Evolutionary conservation across 2,888 invertebrate species (phyloP), one percentile per base, ranked within the genome.

Genomic region (Agrochola macilenta): DNA sequence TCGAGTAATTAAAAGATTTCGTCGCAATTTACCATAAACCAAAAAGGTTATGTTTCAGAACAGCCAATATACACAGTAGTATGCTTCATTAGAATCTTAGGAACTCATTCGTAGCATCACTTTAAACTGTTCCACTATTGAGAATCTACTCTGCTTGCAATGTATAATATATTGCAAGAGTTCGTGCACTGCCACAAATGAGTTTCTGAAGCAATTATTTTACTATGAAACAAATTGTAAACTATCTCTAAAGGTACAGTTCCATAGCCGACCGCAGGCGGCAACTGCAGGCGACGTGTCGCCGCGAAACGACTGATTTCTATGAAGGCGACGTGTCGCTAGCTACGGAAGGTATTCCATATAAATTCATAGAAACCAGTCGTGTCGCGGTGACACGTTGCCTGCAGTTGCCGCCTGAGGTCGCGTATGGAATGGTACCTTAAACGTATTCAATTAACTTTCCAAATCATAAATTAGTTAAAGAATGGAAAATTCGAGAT

Each of bases 131-230:
- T 76, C 39, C 54, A 68, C 39, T 72, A 76, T 82, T 65, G 23
- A 68, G 35, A n/a, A 61, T 72, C 54, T 20, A 57, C 23, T 77
- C n/a, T 39, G n/a, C 61, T 79, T 58, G 35, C 60, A 69, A 57
- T 69, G 61, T 86, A 69, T 69, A 30, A 30, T 30, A 84, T 79
- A 83, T 74, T 76, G 23, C 80, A 84, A 76, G 76, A 82, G 83
- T 77, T 82, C 86, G 78, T 86, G 79, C 78, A 72, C 72, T 35
- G 43, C 65, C 54, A 64, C 83, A 73, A 82, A 84, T 86, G 65
- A 82, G 83, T 84, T 84, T 79, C 78, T 78, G 63, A 75, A 79
- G 72, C 74, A 86, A 84, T 83, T 84, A 86, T 83, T 77, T 74
- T 82, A 57, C 60, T 52, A 68, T 74, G 68, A 83, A 85, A 74